phyloP scores from a whole-genome alignment of 1,140 invertebrate genomes.

The Xylocopa sonorina region DNA sequence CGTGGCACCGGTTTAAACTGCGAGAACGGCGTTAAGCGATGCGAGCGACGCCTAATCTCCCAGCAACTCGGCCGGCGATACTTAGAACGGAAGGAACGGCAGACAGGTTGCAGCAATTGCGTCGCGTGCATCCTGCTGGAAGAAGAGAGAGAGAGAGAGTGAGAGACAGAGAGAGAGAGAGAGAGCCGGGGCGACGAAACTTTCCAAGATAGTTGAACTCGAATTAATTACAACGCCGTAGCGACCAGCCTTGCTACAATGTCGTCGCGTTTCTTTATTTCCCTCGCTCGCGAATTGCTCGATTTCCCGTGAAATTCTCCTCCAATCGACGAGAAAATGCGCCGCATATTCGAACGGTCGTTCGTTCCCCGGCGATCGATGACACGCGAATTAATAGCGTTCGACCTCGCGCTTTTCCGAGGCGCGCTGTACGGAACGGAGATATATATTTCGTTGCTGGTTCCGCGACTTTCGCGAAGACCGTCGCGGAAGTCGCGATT shows the following conservation, averaged over 20 bases:
- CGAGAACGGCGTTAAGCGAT: conserved; percentile 39
- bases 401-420: too few species aligned
- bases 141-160: too few species aligned
- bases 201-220: conserved; percentile 63
- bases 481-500: neutral
- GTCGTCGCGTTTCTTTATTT: neutral
- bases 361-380: neutral
- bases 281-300: neutral
- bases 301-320: neutral
- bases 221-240: conserved; percentile 64
- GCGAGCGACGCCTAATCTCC: conserved; percentile 60
- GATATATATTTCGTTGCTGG: neutral
- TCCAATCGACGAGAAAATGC: neutral
- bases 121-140: conserved; percentile 34
- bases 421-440: too few species aligned
- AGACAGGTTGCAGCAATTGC: conserved; percentile 66
- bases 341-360: neutral
- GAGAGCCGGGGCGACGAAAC: conserved; percentile 52
- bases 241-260: conserved; percentile 13
- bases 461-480: neutral
- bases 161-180: too few species aligned
- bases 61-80: conserved; percentile 56
- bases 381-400: too few species aligned
- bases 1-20: conserved; percentile 43
- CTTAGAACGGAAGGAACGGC: conserved; percentile 66